A percentile compares a stretch with the other conserved stretches of the same genome.
Conservation (phyloP, 2,888 invertebrate species). For the Diplolepis rosae region DNA sequence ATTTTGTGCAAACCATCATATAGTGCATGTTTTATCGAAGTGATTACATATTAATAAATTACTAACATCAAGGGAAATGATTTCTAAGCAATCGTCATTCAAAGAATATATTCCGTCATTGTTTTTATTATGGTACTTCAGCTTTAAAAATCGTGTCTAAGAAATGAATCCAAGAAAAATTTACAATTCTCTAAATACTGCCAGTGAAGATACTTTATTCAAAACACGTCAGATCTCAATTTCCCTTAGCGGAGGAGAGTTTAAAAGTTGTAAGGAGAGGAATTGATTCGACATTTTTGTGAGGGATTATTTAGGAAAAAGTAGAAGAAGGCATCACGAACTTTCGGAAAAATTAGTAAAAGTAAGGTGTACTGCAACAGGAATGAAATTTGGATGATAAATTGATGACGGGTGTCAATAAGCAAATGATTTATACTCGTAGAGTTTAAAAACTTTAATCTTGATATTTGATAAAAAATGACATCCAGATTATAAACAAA, state of each 20-base stretch:
- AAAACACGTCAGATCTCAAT: slow-evolving; percentile 1
- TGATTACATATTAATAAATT: background rate
- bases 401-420: too few species aligned
- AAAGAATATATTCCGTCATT: too few species aligned
- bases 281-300: slow-evolving; percentile 2
- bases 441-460: too few species aligned
- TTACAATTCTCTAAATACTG: background rate
- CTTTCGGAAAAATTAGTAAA: background rate
- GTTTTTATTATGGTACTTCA: background rate
- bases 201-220: slow-evolving; percentile 1
- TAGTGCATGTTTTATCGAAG: background rate
- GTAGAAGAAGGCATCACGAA: background rate
- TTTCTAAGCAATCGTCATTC: too few species aligned
- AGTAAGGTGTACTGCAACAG: too few species aligned
- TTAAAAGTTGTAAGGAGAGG: slow-evolving; percentile 14
- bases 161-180: background rate
- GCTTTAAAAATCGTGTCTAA: background rate
- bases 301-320: background rate
- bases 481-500: too few species aligned
- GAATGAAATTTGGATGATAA: too few species aligned
- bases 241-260: background rate
- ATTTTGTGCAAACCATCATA: background rate
- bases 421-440: too few species aligned
- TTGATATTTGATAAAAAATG: too few species aligned
- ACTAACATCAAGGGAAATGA: background rate